phyloP scores from a whole-genome alignment of 2,797 vertebrate genomes.

The Coluber constrictor region DNA sequence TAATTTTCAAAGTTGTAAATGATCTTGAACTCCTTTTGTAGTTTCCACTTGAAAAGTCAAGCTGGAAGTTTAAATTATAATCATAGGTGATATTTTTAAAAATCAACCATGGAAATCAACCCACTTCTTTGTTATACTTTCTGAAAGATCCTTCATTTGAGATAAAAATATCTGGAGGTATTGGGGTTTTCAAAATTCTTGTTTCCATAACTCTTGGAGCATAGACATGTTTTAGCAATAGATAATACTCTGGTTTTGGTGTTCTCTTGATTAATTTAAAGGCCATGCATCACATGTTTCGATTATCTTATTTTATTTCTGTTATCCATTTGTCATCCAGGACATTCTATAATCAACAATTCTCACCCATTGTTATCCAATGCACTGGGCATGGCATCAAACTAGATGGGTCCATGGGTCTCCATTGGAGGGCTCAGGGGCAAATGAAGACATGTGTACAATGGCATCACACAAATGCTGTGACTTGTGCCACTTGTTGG shows the following conservation, averaged over 20 bases:
- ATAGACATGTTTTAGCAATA: not conserved
- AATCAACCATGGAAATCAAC: not conserved
- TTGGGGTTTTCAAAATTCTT: not conserved
- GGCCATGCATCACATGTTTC: not conserved
- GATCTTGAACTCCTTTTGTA: not conserved
- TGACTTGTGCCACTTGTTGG: not conserved
- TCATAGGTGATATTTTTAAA: not conserved
- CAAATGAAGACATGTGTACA: not conserved
- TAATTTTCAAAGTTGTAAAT: not conserved
- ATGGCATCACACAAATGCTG: not conserved
- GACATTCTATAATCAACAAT: not conserved
- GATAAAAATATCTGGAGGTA: not conserved
- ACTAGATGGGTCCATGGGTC: not conserved
- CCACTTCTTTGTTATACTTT: not conserved
- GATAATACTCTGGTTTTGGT: not conserved
- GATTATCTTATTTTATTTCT: not conserved
- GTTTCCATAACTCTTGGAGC: not conserved
- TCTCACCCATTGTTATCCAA: not conserved
- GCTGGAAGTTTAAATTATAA: not conserved
- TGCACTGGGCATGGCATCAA: not conserved
- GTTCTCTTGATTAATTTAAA: not conserved
- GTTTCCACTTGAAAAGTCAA: not conserved
- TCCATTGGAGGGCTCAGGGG: not conserved
- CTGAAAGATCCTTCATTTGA: not conserved
- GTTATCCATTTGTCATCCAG: not conserved